Conservation (phyloP, 1,140 invertebrate species). For the Coelopa frigida region DNA sequence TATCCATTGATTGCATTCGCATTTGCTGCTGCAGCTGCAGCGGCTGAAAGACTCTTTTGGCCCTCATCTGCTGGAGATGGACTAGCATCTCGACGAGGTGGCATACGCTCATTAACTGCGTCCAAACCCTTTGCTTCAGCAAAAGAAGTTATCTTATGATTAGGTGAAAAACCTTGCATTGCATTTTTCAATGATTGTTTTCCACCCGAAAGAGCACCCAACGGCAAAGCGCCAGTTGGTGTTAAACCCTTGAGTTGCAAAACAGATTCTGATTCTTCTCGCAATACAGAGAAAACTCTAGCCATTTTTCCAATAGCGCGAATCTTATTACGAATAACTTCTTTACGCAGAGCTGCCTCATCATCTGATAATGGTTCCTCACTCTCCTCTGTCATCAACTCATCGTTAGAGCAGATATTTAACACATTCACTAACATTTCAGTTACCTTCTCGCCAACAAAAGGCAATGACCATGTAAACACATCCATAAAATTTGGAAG, state of each 20-base stretch:
- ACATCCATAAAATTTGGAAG: constrained; percentile 99
- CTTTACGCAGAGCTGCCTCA: constrained; percentile 91
- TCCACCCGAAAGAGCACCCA: constrained; percentile 92
- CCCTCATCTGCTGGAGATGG: constrained; percentile 48
- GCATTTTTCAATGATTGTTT: constrained; percentile 92
- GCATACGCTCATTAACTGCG: constrained; percentile 98
- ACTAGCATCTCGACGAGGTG: constrained; percentile 82
- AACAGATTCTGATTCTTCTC: constrained; percentile 94
- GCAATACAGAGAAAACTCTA: constrained; percentile 94
- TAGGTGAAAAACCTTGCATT: constrained; percentile 92
- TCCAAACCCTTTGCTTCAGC: constrained; percentile 96
- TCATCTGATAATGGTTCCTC: constrained; percentile 57
- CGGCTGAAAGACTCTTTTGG: constrained; percentile 33
- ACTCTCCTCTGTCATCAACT: constrained; percentile 76
- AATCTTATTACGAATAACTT: constrained; percentile 98
- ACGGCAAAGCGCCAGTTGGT: constrained; percentile 89
- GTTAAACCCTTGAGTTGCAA: constrained; percentile 95
- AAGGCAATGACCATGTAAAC: constrained; percentile 98
- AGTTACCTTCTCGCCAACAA: constrained; percentile 99
- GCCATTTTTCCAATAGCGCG: constrained; percentile 99
- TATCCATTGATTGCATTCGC: constrained; percentile 44
- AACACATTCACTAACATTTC: constrained; percentile 99
- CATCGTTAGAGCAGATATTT: constrained; percentile 99
- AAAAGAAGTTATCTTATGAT: constrained; percentile 95
- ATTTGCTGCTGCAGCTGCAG: constrained; percentile 39